phyloP scores from a whole-genome alignment of 2,113 vertebrate genomes.

The Cairina moschata region DNA sequence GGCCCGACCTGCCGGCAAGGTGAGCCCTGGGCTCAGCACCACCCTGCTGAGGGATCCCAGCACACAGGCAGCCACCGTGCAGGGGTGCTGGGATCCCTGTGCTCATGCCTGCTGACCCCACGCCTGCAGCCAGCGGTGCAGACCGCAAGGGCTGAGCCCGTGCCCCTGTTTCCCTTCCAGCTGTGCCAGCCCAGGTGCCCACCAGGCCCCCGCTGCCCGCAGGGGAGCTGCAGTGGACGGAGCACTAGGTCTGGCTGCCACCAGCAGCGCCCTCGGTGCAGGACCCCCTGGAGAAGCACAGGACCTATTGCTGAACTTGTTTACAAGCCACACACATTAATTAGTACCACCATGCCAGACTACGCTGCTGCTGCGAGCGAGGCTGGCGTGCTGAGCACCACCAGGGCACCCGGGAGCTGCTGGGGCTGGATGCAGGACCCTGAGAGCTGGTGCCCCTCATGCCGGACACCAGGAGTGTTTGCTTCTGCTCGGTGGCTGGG shows the following conservation, averaged over 20 bases:
- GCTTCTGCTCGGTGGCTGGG: neutral
- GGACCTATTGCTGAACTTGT: neutral
- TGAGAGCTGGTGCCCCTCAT: neutral
- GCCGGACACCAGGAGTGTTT: neutral
- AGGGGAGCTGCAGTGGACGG: rapidly evolving
- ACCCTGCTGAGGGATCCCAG: rapidly evolving
- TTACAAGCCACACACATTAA: neutral
- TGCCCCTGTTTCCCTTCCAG: slow-evolving; percentile 13
- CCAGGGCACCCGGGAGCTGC: neutral
- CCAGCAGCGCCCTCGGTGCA: neutral
- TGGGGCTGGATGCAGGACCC: neutral
- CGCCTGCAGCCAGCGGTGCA: neutral
- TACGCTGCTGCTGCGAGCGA: neutral
- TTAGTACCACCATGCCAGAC: rapidly evolving
- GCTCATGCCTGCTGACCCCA: neutral
- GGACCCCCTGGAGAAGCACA: neutral
- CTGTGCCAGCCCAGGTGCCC: neutral
- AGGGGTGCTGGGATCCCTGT: rapidly evolving
- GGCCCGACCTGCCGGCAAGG: slow-evolving; percentile 88
- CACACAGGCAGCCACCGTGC: rapidly evolving
- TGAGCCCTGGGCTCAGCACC: neutral
- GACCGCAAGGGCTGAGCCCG: rapidly evolving
- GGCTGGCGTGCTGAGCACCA: neutral
- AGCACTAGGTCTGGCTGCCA: neutral
- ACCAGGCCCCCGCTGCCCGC: rapidly evolving